Evolutionary conservation across 2,113 vertebrate genomes (phyloP), one percentile per base, ranked within the genome.

Genomic region (Oxyura jamaicensis): DNA sequence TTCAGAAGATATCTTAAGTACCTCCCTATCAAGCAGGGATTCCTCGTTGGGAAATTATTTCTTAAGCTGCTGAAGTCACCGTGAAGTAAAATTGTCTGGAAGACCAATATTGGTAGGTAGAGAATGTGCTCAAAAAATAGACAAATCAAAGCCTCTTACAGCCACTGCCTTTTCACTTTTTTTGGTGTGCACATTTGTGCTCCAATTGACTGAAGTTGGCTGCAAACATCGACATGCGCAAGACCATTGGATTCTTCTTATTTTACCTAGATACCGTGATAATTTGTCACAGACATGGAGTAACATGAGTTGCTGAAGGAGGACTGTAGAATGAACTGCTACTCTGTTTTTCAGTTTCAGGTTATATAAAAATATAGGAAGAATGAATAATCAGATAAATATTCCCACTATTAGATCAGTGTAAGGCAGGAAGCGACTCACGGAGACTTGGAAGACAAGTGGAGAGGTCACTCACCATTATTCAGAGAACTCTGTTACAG

Each of bases 161-260:
- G 16, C 4, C 35, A 35, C 28, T 39, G 39, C 31, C 11, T 48
- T 33, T 35, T 60, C 15, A n/a, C 12, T 60, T 82, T 55, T 23
- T 23, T 8, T 29, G 71, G 33, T 14, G 53, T 0, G 3, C 1
- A 0, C 16, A 66, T 7, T 25, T 72, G 21, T 22, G 22, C 36
- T 42, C 17, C 56, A 56, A 63, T 13, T 67, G 44, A 55, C 4
- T 52, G 31, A 66, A 72, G 42, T 2, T 15, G 39, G 20, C 52
- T 82, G 53, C 65, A 59, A 46, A 35, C 11, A 48, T 7, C 39
- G 20, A 52, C 17, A 31, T 23, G 23, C n/a, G 8, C 35, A 65
- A 22, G 35, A 60, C 31, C 17, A 48, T 6, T 56, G 15, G 7
- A 52, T 48, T 68, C 4, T 26, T 56, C 39, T 66, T 60, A 60